A percentile compares a stretch with the other conserved stretches of the same genome.
phyloP scores from a whole-genome alignment of 2,113 vertebrate genomes.

The Platichthys stellatus region DNA sequence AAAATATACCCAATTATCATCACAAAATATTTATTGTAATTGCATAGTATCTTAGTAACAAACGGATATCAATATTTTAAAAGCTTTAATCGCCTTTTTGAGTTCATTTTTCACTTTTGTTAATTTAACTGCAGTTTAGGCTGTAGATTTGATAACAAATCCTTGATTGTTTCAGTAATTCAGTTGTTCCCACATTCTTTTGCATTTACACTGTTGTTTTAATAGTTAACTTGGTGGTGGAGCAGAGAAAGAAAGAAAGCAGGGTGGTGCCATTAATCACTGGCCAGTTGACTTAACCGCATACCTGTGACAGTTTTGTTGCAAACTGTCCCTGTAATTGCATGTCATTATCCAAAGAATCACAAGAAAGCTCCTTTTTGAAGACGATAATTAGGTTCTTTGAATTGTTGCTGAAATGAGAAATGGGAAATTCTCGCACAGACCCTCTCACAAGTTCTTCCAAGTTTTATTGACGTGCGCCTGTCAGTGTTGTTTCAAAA shows the following conservation, averaged over 20 bases:
- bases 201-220: background rate
- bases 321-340: conserved; percentile 66
- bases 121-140: background rate
- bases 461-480: conserved; percentile 13
- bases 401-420: conserved; percentile 22
- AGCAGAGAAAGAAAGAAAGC: conserved; percentile 40
- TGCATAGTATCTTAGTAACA: conserved; percentile 33
- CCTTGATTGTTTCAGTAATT: background rate
- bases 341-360: conserved; percentile 63
- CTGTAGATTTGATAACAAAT: conserved; percentile 2
- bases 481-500: conserved; percentile 28
- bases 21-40: conserved; percentile 42
- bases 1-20: conserved; percentile 12
- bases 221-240: background rate
- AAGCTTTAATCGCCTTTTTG: background rate
- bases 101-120: background rate
- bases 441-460: conserved; percentile 3
- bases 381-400: conserved; percentile 61
- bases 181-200: background rate
- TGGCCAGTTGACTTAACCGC: conserved; percentile 46
- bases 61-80: conserved; percentile 8
- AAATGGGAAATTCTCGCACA: conserved; percentile 31
- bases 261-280: conserved; percentile 56
- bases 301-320: conserved; percentile 66
- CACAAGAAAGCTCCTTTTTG: conserved; percentile 46